Evolutionary conservation across 2,888 invertebrate species (phyloP).

Genomic region (Chouioia cunea): DNA sequence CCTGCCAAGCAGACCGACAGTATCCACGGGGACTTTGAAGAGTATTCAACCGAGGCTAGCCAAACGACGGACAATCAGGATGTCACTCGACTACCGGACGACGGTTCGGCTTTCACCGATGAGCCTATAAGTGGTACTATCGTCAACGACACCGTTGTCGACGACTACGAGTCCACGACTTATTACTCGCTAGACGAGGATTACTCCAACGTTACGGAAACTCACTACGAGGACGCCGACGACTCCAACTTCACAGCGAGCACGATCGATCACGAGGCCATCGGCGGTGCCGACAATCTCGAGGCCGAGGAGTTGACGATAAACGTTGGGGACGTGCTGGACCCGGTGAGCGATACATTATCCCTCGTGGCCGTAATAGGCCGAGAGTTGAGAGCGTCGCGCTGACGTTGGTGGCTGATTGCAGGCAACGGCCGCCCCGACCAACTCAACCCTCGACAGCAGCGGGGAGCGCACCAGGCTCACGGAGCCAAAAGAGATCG

Average conservation of each 20-base stretch:
- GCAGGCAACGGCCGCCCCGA: background rate
- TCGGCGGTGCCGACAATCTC: background rate
- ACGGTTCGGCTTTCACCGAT: no score
- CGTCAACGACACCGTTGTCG: background rate
- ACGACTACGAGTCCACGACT: background rate
- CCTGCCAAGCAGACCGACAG: no score
- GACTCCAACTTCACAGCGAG: constrained; percentile 11
- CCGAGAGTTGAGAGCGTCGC: background rate
- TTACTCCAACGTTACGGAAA: constrained; percentile 12
- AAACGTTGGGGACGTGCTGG: background rate
- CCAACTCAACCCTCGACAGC: constrained; percentile 6
- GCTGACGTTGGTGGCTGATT: constrained; percentile 18
- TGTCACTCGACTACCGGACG: no score
- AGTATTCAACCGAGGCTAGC: no score
- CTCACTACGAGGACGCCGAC: background rate
- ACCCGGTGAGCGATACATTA: constrained; percentile 5
- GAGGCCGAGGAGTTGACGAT: background rate
- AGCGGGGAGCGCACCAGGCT: constrained; percentile 27
- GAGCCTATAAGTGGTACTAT: no score
- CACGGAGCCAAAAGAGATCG: constrained; percentile 14
- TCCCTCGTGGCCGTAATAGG: background rate
- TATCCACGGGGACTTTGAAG: no score
- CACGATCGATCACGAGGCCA: constrained; percentile 1
- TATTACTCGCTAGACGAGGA: background rate
- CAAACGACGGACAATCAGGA: no score